Conservation (phyloP, 2,113 vertebrate genomes). For the Camelus bactrianus region DNA sequence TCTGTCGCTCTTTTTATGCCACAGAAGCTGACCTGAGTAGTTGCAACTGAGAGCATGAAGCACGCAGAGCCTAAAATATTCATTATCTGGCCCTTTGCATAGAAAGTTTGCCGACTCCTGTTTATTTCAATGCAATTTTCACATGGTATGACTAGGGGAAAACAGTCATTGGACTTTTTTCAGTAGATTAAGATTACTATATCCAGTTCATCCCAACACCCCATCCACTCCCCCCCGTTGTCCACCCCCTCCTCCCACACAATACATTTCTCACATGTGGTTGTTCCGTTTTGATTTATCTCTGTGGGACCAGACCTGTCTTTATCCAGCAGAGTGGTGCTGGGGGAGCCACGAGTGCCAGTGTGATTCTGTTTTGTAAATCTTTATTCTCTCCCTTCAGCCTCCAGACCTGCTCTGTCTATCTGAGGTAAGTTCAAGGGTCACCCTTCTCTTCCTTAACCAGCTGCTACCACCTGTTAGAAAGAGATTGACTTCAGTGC, state of each 20-base stretch:
- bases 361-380: conserved; percentile 42
- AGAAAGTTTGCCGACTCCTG: not conserved
- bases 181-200: not conserved
- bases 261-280: not conserved
- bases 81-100: not conserved
- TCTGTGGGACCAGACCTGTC: not conserved
- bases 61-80: not conserved
- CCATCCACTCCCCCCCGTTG: not conserved
- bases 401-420: conserved; percentile 58
- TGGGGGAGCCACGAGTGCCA: not conserved
- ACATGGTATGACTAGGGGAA: not conserved
- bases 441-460: not conserved
- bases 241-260: not conserved
- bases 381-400: conserved; percentile 56
- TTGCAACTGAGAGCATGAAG: not conserved
- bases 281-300: not conserved
- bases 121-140: not conserved
- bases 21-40: not conserved
- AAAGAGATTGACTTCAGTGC: not conserved
- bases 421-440: conserved; percentile 66
- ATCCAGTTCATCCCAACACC: not conserved
- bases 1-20: not conserved
- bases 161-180: not conserved
- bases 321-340: conserved; percentile 12
- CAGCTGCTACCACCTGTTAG: not conserved